Evolutionary conservation across 2,797 vertebrate species (phyloP).

Genomic region (Delichon dasypus): DNA sequence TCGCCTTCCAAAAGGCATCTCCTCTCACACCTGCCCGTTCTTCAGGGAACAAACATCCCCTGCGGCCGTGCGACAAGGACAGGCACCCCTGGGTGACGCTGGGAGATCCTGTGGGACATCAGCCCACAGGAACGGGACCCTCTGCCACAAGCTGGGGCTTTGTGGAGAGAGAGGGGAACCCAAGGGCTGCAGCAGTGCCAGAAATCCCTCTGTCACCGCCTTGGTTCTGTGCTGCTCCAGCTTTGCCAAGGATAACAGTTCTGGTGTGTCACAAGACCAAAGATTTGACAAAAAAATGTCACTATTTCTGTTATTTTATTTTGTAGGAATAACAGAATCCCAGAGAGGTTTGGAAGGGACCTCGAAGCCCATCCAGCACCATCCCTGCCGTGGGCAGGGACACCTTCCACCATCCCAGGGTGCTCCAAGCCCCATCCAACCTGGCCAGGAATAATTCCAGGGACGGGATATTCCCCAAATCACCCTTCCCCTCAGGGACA

Average conservation of each 20-base stretch:
- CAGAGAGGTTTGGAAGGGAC: background rate
- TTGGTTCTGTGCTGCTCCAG: background rate
- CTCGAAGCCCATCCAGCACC: background rate
- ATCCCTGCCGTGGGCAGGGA: background rate
- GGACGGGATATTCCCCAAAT: background rate
- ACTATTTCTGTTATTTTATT: background rate
- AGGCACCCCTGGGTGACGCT: background rate
- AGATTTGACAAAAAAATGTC: background rate
- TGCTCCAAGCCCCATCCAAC: rapidly evolving
- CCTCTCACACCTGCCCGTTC: background rate
- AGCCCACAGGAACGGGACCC: background rate
- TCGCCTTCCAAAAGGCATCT: background rate
- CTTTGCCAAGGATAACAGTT: background rate
- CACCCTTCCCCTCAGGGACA: rapidly evolving
- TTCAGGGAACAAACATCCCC: rapidly evolving
- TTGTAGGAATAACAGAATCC: background rate
- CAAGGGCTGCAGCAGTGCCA: background rate
- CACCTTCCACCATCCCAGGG: rapidly evolving
- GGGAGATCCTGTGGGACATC: background rate
- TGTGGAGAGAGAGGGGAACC: background rate
- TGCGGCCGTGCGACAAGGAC: background rate
- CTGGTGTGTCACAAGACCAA: background rate
- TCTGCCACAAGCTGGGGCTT: background rate
- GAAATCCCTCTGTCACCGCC: background rate
- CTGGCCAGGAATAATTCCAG: background rate